Conservation (phyloP, 2,113 vertebrate genomes). For the Anas platyrhynchos region DNA sequence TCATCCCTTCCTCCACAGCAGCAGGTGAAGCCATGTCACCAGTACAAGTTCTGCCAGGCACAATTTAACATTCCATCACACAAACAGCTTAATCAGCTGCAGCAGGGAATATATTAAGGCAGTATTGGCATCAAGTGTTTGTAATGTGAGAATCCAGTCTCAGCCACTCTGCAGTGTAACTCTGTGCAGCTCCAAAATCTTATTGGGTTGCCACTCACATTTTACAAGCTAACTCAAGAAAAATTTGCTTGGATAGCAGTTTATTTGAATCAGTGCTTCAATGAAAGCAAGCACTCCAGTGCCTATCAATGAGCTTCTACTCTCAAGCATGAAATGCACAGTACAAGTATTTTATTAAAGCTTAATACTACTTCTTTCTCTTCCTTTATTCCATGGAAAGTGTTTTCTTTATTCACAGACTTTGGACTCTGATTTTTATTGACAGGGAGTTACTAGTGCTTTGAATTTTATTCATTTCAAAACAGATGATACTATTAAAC, state of each 20-base stretch:
- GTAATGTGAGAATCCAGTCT: background rate
- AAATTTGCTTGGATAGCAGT: background rate
- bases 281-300: background rate
- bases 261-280: background rate
- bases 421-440: background rate
- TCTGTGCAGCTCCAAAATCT: background rate
- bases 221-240: background rate
- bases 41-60: background rate
- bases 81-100: background rate
- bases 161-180: background rate
- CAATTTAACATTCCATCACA: background rate
- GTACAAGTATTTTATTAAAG: background rate
- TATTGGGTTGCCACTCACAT: background rate
- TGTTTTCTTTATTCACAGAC: background rate
- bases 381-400: background rate
- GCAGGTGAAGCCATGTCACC: background rate
- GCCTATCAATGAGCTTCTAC: background rate
- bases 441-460: background rate
- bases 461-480: background rate
- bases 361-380: background rate
- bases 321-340: background rate
- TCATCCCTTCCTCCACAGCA: background rate
- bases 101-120: background rate
- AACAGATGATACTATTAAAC: background rate
- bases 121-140: background rate